Evolutionary conservation across 2,888 invertebrate genomes (phyloP), one percentile per base, ranked within the genome.

Genomic region (Eueremaeus valkanovi): DNA sequence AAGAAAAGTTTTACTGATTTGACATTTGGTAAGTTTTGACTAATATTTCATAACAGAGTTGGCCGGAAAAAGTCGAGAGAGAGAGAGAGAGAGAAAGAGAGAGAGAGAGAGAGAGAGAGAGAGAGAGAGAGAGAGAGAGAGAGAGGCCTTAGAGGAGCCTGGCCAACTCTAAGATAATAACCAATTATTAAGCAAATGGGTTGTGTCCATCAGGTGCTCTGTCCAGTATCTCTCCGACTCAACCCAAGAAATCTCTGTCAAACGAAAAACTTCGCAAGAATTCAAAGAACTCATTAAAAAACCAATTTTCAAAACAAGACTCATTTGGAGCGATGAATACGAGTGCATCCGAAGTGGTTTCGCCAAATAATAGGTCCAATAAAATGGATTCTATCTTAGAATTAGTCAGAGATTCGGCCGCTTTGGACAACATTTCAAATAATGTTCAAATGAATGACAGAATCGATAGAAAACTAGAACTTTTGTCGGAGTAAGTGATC

Each of bases 1-100:
- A 75, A 75, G 33, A 40, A 51, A 18, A 75, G 75, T 70, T 68
- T 75, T 40, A 75, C 70, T 72, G 75, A 75, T 72, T 61, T 75
- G 33, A 75, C 75, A 16, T 75, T 75, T 72, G 75, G 75, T 75
- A 51, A 74, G 63, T 29, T 36, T 29, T 18, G 3, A 2, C 5
- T n/a, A 21, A 21, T 66, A n/a, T n/a, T n/a, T n/a, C n/a, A n/a
- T n/a, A n/a, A n/a, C n/a, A n/a, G n/a, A n/a, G n/a, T n/a, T n/a
- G n/a, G n/a, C n/a, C n/a, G n/a, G n/a, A n/a, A n/a, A n/a, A n/a
- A n/a, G n/a, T n/a, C n/a, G n/a, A n/a, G n/a, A n/a, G n/a, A n/a
- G n/a, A n/a, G n/a, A n/a, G n/a, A n/a, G n/a, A n/a, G n/a, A n/a
- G n/a, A n/a, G n/a, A n/a, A n/a, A n/a, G n/a, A n/a, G n/a, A n/a